phyloP scores from a whole-genome alignment of 1,140 invertebrate genomes.

The Drosophila repletoides region DNA sequence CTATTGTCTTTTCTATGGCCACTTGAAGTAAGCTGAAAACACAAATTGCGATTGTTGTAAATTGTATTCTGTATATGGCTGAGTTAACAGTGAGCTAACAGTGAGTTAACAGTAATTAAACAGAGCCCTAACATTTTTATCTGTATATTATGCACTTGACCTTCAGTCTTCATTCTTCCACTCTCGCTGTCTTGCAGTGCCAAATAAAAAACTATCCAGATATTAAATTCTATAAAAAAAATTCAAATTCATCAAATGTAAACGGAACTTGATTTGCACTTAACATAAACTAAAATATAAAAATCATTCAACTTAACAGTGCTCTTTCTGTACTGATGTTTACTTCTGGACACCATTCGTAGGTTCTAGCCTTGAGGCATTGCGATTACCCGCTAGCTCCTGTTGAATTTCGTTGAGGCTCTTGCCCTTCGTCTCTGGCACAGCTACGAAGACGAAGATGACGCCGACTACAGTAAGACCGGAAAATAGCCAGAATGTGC shows the following conservation, averaged over 20 bases:
- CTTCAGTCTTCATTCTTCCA: constrained; percentile 74
- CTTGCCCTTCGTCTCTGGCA: constrained; percentile 96
- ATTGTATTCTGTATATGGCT: constrained; percentile 17
- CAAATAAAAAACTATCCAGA: constrained; percentile 7
- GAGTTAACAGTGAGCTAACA: constrained; percentile 45
- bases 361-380: neutral
- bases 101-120: constrained; percentile 41
- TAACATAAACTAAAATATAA: constrained; percentile 57
- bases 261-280: constrained; percentile 52
- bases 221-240: constrained; percentile 59
- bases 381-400: constrained; percentile 83
- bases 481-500: constrained; percentile 92
- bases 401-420: constrained; percentile 91
- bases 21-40: constrained; percentile 30
- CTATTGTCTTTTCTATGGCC: constrained; percentile 76
- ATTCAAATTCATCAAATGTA: constrained; percentile 50
- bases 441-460: constrained; percentile 89
- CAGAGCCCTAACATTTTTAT: constrained; percentile 35
- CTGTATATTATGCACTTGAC: constrained; percentile 61
- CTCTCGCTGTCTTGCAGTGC: constrained; percentile 2
- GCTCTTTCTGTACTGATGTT: constrained; percentile 9
- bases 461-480: constrained; percentile 87
- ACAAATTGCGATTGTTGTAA: constrained; percentile 7
- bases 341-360: constrained; percentile 33
- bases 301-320: constrained; percentile 48